Conservation (phyloP, 2,113 vertebrate genomes). For the Empidonax traillii region DNA sequence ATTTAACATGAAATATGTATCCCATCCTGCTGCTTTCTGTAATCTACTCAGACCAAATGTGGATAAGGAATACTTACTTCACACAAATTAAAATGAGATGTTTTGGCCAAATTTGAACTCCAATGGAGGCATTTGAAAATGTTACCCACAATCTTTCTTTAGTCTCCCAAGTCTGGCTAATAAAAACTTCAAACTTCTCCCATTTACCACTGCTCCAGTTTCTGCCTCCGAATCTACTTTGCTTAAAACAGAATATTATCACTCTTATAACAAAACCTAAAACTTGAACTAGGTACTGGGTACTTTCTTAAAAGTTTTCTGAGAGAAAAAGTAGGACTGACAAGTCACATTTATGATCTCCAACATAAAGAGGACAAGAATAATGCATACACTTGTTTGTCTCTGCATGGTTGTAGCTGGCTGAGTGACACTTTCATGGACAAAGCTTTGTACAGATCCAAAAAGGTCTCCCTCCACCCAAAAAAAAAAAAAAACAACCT, state of each 20-base stretch:
- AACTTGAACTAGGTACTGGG: background rate
- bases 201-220: background rate
- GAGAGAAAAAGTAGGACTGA: conserved; percentile 22
- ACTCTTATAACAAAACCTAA: background rate
- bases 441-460: background rate
- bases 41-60: conserved; percentile 21
- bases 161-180: background rate
- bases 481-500: background rate
- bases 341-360: background rate
- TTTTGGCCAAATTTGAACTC: conserved; percentile 1
- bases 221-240: background rate
- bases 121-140: background rate
- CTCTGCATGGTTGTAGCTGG: conserved; percentile 11
- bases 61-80: conserved; percentile 9
- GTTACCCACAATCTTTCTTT: background rate
- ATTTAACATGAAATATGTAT: conserved; percentile 13
- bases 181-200: background rate
- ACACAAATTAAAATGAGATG: background rate
- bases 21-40: background rate
- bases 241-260: background rate
- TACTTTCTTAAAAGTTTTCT: background rate
- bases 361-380: conserved; percentile 5
- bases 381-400: background rate
- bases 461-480: background rate
- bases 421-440: background rate